Conservation (phyloP, 2,113 vertebrate genomes). For the Edolisoma coerulescens region DNA sequence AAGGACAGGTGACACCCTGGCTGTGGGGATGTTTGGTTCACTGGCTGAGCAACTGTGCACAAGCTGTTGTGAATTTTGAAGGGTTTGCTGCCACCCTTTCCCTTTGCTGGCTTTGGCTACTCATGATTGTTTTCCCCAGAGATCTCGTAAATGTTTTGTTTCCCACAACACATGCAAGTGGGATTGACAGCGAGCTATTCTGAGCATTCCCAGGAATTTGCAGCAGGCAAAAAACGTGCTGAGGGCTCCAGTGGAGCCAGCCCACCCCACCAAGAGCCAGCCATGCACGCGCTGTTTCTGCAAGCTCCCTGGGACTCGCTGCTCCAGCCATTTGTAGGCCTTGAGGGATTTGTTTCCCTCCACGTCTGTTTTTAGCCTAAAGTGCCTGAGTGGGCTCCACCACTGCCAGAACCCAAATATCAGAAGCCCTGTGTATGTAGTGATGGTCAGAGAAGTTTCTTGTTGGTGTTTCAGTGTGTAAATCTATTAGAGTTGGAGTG, state of each 20-base stretch:
- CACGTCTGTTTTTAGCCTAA: neutral
- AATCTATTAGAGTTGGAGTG: neutral
- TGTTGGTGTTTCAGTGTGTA: neutral
- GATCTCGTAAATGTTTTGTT: neutral
- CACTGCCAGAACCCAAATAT: neutral
- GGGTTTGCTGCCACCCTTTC: neutral
- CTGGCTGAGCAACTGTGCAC: neutral
- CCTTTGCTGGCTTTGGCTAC: neutral
- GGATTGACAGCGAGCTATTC: neutral
- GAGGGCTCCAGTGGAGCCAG: neutral
- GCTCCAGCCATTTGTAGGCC: neutral
- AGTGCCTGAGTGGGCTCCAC: neutral
- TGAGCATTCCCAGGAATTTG: neutral
- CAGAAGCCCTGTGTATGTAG: fast-evolving
- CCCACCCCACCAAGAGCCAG: neutral
- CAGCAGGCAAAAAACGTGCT: neutral
- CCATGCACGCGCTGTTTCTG: neutral
- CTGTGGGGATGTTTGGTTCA: neutral
- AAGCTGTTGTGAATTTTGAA: neutral
- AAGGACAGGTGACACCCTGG: neutral
- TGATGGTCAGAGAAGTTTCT: neutral
- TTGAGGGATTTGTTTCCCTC: neutral
- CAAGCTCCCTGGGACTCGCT: neutral
- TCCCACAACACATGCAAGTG: neutral
- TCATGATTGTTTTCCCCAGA: neutral